phyloP scores from a whole-genome alignment of 2,888 invertebrate genomes.

The Oscheius sp. region DNA sequence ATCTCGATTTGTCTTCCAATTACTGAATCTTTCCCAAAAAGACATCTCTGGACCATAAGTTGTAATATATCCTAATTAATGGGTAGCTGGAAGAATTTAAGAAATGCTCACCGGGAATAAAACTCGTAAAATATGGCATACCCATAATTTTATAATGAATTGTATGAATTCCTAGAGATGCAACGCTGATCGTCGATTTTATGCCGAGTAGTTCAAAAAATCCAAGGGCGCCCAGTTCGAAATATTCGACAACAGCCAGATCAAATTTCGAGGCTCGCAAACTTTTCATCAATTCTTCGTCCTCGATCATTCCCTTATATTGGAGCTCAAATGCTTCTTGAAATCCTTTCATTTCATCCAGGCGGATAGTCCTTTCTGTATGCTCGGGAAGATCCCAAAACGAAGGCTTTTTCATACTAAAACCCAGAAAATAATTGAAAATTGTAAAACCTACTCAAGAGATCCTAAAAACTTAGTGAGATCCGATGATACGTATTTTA shows the following conservation, averaged over 20 bases:
- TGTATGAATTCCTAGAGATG: slow-evolving; percentile 2
- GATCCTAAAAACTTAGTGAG: neutral
- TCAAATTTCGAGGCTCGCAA: slow-evolving; percentile 4
- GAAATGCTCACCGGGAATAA: slow-evolving; percentile 13
- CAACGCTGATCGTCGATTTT: slow-evolving; percentile 13
- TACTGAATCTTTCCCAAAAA: slow-evolving; percentile 24
- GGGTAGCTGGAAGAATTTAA: neutral
- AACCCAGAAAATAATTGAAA: too few relatives aligned
- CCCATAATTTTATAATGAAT: slow-evolving; percentile 25
- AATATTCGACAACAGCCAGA: slow-evolving; percentile 7
- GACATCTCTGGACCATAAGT: slow-evolving; percentile 19
- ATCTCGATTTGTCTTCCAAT: neutral
- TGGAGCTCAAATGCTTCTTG: neutral
- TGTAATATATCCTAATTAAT: slow-evolving; percentile 20
- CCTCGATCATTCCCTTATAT: slow-evolving; percentile 4
- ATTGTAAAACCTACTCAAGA: slow-evolving; percentile 18
- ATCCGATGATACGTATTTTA: neutral
- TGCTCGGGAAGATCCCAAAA: slow-evolving; percentile 7
- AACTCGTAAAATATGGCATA: slow-evolving; percentile 5
- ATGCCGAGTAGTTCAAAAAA: slow-evolving; percentile 19
- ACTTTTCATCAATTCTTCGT: neutral
- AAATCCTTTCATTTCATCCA: neutral
- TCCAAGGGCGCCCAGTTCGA: slow-evolving; percentile 14
- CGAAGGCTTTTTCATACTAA: slow-evolving; percentile 16
- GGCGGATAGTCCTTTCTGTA: neutral